Conservation (phyloP, 2,113 vertebrate genomes). For the Eulemur rufifrons region DNA sequence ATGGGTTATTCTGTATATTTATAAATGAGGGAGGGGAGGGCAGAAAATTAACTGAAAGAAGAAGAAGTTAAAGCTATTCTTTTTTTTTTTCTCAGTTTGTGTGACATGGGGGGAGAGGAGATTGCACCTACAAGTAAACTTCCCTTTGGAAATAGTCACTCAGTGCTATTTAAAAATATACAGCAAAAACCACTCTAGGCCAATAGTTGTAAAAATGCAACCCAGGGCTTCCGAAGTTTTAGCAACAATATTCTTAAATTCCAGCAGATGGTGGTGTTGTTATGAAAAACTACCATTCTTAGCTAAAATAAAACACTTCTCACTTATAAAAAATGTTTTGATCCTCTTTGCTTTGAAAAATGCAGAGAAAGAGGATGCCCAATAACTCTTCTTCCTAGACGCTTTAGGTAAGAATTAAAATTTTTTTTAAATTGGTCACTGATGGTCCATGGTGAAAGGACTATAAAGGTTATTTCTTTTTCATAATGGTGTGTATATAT, state of each 20-base stretch:
- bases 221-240: background rate
- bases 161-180: background rate
- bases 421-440: background rate
- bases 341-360: background rate
- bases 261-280: constrained; percentile 45
- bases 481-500: background rate
- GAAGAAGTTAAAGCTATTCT: background rate
- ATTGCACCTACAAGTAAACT: background rate
- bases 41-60: background rate
- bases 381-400: background rate
- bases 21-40: background rate
- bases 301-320: background rate
- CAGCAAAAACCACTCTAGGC: background rate
- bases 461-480: background rate
- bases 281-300: background rate
- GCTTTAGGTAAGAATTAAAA: background rate
- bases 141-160: background rate
- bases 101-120: background rate
- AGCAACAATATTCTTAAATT: constrained; percentile 30
- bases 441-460: background rate
- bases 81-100: background rate
- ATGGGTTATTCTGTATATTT: background rate
- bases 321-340: background rate
- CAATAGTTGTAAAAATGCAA: constrained; percentile 51
- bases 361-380: background rate